Base-by-base conservation (phyloP, 2,797 vertebrate species). In the Diplodus puntazzo region DNA sequence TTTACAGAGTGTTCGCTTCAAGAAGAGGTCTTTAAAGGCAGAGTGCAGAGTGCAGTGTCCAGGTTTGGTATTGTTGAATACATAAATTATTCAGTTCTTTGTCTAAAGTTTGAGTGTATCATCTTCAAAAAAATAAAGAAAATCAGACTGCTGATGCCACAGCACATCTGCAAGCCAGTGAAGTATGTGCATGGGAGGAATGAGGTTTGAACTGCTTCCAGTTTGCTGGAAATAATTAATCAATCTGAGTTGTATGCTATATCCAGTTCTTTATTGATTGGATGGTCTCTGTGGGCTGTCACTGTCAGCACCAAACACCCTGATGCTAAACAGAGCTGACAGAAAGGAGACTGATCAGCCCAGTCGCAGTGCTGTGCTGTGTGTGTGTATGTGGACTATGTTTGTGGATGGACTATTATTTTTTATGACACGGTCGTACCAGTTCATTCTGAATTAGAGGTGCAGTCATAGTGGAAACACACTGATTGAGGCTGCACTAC, bases 201-300 rank as follows among this genome's bases (percentile, higher is more conserved):
- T 75, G 75, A 69, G 52, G 60, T 73, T 82, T 84, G 74, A 87
- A 80, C 63, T 72, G 62, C 52, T 88, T 90, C 77, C 74, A 88
- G 66, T 83, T 85, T 84, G 34, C 50, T 71, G 63, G 66, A 85
- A 80, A 88, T 65, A 77, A 80, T 79, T 54, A 75, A 84, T 88
- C 77, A 85, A 48, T 81, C 34, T 2, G 54, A 70, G 34, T 79
- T 83, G 71, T 80, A 61, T 80, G 60, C 64, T 87, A 52, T 75
- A 85, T 85, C 82, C 71, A 81, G 86, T 67, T 75, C 60, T 75
- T 69, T 87, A 90, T 90, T 71, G 89, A 92, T 75, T 69, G 25
- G 67, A 53, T 57, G 46, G 69, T 79, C 46, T 84, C 84, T 0
- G 45, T 79, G 78, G 79, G 79, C 85, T 80, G 50, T 78, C 66